Evolutionary conservation across 1,140 invertebrate genomes (phyloP).

Genomic region (Drosophila albomicans): DNA sequence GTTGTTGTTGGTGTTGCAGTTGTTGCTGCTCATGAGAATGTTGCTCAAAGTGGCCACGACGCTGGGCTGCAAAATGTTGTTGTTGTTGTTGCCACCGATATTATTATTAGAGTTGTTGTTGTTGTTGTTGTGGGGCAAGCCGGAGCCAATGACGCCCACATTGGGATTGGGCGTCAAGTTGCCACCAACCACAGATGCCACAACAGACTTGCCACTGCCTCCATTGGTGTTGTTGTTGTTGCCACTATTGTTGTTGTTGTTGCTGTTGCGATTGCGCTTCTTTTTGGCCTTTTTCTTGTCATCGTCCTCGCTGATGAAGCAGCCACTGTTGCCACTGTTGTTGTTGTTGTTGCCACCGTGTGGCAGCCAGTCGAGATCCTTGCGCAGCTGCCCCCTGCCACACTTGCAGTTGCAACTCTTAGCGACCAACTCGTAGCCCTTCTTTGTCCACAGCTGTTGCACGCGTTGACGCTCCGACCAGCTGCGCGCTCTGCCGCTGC

Average conservation of each 20-base stretch:
- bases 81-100: background rate
- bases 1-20: slow-evolving; percentile 59
- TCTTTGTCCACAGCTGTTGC: slow-evolving; percentile 98
- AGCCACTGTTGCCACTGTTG: slow-evolving; percentile 30
- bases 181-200: slow-evolving; percentile 24
- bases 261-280: slow-evolving; percentile 88
- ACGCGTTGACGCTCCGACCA: slow-evolving; percentile 97
- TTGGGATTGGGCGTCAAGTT: slow-evolving; percentile 71
- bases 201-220: slow-evolving; percentile 22
- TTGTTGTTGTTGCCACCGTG: slow-evolving; percentile 11
- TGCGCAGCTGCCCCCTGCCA: slow-evolving; percentile 95
- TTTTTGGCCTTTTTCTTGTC: slow-evolving; percentile 90
- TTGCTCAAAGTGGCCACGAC: slow-evolving; percentile 65
- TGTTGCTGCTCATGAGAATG: slow-evolving; percentile 54
- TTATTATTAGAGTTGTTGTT: slow-evolving; percentile 37
- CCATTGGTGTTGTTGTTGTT: slow-evolving; percentile 71
- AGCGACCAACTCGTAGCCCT: slow-evolving; percentile 97
- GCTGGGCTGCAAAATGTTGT: slow-evolving; percentile 56
- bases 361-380: slow-evolving; percentile 95
- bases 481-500: slow-evolving; percentile 94
- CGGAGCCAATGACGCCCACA: slow-evolving; percentile 81
- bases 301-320: slow-evolving; percentile 81
- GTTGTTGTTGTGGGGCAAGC: slow-evolving; percentile 73
- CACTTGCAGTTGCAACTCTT: slow-evolving; percentile 95
- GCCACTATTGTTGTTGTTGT: slow-evolving; percentile 83